Conservation (phyloP, 2,888 invertebrate species). For the Nephrotoma flavescens region DNA sequence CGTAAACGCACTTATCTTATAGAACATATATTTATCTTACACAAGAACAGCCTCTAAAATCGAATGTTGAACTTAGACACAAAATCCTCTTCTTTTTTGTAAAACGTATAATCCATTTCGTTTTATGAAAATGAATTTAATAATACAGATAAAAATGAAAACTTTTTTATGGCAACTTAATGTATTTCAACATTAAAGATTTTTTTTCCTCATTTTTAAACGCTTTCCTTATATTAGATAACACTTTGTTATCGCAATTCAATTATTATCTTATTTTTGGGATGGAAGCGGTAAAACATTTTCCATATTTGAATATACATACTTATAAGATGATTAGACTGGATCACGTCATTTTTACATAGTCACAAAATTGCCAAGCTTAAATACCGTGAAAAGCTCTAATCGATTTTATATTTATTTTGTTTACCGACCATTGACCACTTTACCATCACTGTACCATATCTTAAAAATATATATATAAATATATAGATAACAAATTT, state of each 20-base stretch:
- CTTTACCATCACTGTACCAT: not conserved
- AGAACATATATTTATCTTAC: not conserved
- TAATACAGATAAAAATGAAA: not conserved
- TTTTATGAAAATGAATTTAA: not conserved
- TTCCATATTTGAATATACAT: not conserved
- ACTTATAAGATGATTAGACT: not conserved
- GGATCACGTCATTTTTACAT: not conserved
- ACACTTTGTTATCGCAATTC: not conserved
- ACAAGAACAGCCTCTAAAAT: not conserved
- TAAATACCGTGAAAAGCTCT: not conserved
- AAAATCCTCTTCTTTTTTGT: not conserved
- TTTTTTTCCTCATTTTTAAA: not conserved
- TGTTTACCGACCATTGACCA: not conserved
- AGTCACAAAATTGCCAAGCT: not conserved
- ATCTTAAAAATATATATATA: not conserved
- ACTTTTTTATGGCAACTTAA: not conserved
- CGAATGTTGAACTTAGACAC: not conserved
- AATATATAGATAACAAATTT: not conserved
- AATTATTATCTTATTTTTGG: not conserved
- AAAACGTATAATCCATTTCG: not conserved
- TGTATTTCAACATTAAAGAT: not conserved
- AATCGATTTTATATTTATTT: not conserved
- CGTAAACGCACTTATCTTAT: no score
- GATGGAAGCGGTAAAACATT: not conserved
- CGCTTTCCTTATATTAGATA: not conserved